These are phyloP conservation scores for Amphimallon solstitiale DNA, from an alignment of 2,888 invertebrate genomes.

Conservation along the genomic window DNA sequence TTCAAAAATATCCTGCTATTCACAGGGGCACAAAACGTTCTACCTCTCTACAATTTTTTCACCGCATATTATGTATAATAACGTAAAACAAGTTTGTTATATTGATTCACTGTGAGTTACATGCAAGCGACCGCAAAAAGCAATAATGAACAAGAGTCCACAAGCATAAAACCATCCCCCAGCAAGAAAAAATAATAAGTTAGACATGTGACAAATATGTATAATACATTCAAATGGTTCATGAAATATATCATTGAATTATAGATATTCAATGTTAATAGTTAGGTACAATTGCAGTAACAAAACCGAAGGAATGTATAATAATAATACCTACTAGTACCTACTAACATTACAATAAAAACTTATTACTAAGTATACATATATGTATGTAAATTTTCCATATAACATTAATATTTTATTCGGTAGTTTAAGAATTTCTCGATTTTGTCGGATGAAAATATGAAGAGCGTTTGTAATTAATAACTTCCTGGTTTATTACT, in stretches of 20 bases:
- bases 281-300: too few relatives aligned
- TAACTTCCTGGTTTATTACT: slow-evolving; percentile 26
- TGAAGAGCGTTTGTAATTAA: slow-evolving; percentile 19
- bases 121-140: slow-evolving; percentile 18
- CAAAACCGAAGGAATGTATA: too few relatives aligned
- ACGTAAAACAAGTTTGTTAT: slow-evolving; percentile 36
- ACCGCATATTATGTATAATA: slow-evolving; percentile 22
- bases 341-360: too few relatives aligned
- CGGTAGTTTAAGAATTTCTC: background rate
- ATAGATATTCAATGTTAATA: slow-evolving; percentile 20
- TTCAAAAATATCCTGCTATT: slow-evolving; percentile 8
- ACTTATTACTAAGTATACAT: too few relatives aligned
- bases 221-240: too few relatives aligned
- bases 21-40: slow-evolving; percentile 3
- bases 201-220: background rate
- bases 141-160: background rate
- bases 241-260: too few relatives aligned
- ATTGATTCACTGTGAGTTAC: slow-evolving; percentile 29
- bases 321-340: too few relatives aligned
- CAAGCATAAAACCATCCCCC: background rate
- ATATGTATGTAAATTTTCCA: too few relatives aligned
- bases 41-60: slow-evolving; percentile 4
- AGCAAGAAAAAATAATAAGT: slow-evolving; percentile 12
- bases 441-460: slow-evolving; percentile 22
- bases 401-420: slow-evolving; percentile 28